Conservation (phyloP, 2,113 vertebrate species). For the Turdus rufiventris region DNA sequence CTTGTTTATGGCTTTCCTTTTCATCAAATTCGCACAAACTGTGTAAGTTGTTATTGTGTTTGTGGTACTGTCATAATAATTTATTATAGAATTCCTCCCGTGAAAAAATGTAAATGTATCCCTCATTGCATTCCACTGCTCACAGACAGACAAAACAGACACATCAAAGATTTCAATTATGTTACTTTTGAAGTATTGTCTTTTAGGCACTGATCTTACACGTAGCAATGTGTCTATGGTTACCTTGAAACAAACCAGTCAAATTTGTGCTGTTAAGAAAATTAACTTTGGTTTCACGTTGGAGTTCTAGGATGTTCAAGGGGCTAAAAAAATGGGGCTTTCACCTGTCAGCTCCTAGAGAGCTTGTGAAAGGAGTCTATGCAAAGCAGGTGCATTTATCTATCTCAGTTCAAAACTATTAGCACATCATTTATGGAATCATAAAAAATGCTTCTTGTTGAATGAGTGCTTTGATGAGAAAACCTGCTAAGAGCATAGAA, state of each 20-base stretch:
- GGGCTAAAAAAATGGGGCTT: not conserved
- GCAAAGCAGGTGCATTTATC: not conserved
- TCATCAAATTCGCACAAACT: not conserved
- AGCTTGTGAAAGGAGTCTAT: not conserved
- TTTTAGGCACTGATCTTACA: not conserved
- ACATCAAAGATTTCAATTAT: not conserved
- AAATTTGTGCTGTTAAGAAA: not conserved
- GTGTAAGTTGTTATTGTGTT: not conserved
- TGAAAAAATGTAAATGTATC: not conserved
- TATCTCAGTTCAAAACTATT: not conserved
- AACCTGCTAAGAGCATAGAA: not conserved
- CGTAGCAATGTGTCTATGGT: not conserved
- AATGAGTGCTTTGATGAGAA: constrained; percentile 8
- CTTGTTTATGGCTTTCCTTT: constrained; percentile 19
- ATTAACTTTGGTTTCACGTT: not conserved
- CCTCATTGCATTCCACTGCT: not conserved
- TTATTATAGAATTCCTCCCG: not conserved
- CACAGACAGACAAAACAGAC: not conserved
- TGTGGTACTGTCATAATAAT: not conserved
- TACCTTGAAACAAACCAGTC: not conserved
- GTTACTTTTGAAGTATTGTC: not conserved
- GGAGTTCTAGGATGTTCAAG: not conserved
- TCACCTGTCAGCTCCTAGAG: not conserved
- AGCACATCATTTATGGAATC: not conserved
- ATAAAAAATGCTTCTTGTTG: not conserved